phyloP scores from a whole-genome alignment of 1,140 invertebrate genomes.

The Capitella teleta region DNA sequence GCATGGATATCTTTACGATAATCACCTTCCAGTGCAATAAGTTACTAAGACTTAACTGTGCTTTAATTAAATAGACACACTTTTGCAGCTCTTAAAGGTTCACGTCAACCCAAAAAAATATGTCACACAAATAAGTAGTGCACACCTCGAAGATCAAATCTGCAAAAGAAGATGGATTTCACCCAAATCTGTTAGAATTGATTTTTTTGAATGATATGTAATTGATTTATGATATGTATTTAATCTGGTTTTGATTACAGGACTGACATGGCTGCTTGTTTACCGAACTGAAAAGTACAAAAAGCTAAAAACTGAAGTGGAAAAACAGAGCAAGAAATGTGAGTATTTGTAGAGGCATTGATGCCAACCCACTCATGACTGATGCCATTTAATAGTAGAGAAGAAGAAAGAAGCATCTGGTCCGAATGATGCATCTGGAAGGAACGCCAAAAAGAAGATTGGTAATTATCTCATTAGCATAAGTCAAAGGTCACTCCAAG shows the following conservation, averaged over 20 bases:
- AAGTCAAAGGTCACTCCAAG: no score
- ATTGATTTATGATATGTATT: not conserved
- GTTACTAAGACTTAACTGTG: no score
- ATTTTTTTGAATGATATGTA: not conserved
- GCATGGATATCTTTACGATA: no score
- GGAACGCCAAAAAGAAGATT: no score
- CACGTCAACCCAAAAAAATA: not conserved
- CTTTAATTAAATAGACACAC: not conserved
- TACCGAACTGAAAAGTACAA: conserved; percentile 98
- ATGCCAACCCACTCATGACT: no score
- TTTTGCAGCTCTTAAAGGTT: not conserved
- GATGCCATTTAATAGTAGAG: no score
- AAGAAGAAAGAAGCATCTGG: no score
- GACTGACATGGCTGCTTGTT: conserved; percentile 93
- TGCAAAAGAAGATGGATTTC: not conserved
- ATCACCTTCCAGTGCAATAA: no score
- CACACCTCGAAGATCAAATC: not conserved
- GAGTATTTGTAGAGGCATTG: no score
- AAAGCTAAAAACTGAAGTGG: conserved; percentile 86
- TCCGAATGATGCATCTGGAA: no score
- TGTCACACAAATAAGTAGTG: not conserved
- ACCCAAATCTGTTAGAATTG: not conserved
- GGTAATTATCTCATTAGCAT: no score
- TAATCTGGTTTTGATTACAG: conserved; percentile 44
- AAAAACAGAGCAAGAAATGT: conserved; percentile 92